Percentiles rank a stretch among this genome's conserved stretches.
These are phyloP conservation scores for Euspilapteryx auroguttella DNA, from an alignment of 2,888 invertebrate genomes.

Conservation along the genomic window DNA sequence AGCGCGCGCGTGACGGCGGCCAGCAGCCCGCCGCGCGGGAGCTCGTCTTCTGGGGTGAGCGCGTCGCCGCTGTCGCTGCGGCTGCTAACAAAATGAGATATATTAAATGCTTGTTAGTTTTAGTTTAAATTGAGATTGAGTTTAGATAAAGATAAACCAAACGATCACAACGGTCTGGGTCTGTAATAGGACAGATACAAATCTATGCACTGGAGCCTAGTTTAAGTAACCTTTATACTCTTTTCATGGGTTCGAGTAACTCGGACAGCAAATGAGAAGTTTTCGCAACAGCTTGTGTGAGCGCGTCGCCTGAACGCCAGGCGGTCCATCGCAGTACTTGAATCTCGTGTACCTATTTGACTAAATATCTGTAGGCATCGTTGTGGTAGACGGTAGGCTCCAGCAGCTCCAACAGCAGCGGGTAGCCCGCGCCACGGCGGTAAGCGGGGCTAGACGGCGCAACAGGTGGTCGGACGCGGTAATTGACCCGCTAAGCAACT, in stretches of 20 bases:
- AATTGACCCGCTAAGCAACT: no score
- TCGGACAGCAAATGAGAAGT: no score
- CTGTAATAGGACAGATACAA: neutral
- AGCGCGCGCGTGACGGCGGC: conserved; percentile 72
- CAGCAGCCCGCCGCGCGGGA: conserved; percentile 50
- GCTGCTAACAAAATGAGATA: conserved; percentile 18
- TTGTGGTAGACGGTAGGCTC: conserved; percentile 81
- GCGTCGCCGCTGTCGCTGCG: conserved; percentile 73
- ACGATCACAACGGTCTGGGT: neutral
- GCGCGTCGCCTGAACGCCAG: no score
- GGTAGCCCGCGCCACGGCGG: conserved; percentile 71
- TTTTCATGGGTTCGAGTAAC: no score
- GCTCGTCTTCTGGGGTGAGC: conserved; percentile 63
- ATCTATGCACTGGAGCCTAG: no score
- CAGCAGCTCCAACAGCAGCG: conserved; percentile 73
- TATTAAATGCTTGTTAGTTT: neutral
- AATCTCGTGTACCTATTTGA: neutral
- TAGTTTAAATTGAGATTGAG: no score
- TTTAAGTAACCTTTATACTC: no score
- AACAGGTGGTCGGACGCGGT: no score
- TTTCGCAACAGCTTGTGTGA: no score
- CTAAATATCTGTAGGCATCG: conserved; percentile 65
- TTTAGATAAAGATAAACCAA: no score
- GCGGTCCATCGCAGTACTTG: conserved; percentile 12
- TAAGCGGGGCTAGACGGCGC: conserved; percentile 68